phyloP scores from a whole-genome alignment of 2,113 vertebrate genomes.

The Tinamus guttatus region DNA sequence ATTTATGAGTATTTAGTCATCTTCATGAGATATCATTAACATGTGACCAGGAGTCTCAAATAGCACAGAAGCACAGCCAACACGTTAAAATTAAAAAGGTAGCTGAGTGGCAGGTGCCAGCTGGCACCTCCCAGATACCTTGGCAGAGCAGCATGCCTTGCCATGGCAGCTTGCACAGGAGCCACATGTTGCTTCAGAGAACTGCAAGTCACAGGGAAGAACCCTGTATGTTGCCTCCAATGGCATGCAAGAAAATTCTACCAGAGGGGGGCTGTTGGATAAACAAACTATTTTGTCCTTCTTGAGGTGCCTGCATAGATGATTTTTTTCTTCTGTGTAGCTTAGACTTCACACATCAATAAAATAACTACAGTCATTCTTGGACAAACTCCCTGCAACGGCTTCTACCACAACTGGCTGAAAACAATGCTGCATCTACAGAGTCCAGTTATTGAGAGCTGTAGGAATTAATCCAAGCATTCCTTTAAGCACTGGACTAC shows the following conservation, averaged over 20 bases:
- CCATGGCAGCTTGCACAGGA: neutral
- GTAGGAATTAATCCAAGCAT: neutral
- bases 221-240: neutral
- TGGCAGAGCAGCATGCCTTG: neutral
- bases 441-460: neutral
- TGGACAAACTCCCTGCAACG: neutral
- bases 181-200: neutral
- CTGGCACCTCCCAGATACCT: constrained; percentile 8
- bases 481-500: neutral
- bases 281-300: neutral
- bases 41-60: neutral
- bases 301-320: neutral
- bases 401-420: neutral
- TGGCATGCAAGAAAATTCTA: neutral
- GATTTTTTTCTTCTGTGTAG: neutral
- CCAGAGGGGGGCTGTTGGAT: neutral
- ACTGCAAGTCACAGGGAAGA: neutral
- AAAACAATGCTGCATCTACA: neutral
- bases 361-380: neutral
- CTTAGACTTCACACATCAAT: neutral
- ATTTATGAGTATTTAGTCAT: neutral
- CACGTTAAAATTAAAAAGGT: neutral
- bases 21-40: neutral
- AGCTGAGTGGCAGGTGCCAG: constrained; percentile 39
- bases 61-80: neutral